Evolutionary conservation across 2,797 vertebrate species (phyloP), one percentile per base, ranked within the genome.

Genomic region (Bufotes viridis): DNA sequence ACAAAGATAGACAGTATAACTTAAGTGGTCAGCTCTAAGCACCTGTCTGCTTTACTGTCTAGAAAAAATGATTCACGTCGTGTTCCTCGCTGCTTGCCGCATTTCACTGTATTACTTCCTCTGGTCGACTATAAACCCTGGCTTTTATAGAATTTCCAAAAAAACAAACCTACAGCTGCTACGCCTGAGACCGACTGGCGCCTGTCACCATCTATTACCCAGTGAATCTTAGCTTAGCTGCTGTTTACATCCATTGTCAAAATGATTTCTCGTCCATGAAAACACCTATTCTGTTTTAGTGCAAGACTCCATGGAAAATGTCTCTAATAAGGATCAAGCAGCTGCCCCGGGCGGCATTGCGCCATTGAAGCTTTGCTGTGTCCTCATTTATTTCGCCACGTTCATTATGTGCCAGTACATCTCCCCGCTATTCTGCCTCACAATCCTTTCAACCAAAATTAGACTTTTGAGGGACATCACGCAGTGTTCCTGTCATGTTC

Each of bases 401-500:
- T 72, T 61, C 29, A 67, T 29, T 69, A 72, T 86, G 79, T 89
- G 79, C 58, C 83, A 65, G 82, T 72, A 55, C 57, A 60, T 74
- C 82, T 65, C 83, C 79, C 87, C 63, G 79, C 78, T 82, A 78
- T 78, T 72, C 22, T 55, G 58, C 70, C 65, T 75, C 78, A 22
- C 57, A 89, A 70, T 75, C 83, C 72, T 78, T 82, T 86, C 84
- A 81, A 18, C 70, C 29, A 34, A 58, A 86, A 86, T 86, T 51
- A 86, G 79, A 72, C 51, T 34, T 82, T 75, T 6, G 42, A 76
- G 51, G 86, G 61, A 63, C 79, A 82, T 51, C 84, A 86, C 58
- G 34, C 60, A 24, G 72, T 6, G n/a, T 20, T n/a, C 10, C 84
- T 89, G 88, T 86, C 84, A 78, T 89, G 88, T 78, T 42, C 72